Conservation (phyloP, 2,888 invertebrate genomes). For the Helobdella robusta region DNA sequence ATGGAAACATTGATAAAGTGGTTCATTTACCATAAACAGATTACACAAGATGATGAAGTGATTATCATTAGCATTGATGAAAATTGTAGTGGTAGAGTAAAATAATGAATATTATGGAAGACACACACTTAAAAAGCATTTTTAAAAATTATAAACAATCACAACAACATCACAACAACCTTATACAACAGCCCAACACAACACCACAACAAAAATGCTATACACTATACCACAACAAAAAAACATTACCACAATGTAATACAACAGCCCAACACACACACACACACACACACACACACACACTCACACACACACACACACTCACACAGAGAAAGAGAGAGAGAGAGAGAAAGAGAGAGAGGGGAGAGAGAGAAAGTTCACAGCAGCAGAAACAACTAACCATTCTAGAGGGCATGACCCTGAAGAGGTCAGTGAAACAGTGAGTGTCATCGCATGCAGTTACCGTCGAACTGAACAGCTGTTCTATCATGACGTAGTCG, state of each 20-base stretch:
- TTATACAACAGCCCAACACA: too few species aligned
- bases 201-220: neutral
- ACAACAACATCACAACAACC: too few species aligned
- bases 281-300: slow-evolving; percentile 16
- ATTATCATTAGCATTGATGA: too few species aligned
- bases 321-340: slow-evolving; percentile 4
- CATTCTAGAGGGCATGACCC: slow-evolving; percentile 79
- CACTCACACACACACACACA: slow-evolving; percentile 14
- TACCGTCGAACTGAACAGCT: slow-evolving; percentile 78
- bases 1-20: too few species aligned
- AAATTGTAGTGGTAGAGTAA: too few species aligned
- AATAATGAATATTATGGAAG: too few species aligned
- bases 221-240: neutral
- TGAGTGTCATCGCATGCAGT: slow-evolving; percentile 68
- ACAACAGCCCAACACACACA: slow-evolving; percentile 14
- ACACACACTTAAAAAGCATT: too few species aligned
- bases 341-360: neutral
- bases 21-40: too few species aligned
- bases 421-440: slow-evolving; percentile 75
- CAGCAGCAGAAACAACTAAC: slow-evolving; percentile 49
- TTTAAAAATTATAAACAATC: too few species aligned
- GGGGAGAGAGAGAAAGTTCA: too few species aligned
- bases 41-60: too few species aligned
- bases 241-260: neutral
- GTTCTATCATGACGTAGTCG: slow-evolving; percentile 55